A percentile compares a stretch with the other conserved stretches of the same genome.
These are phyloP conservation scores for Minunthozetes semirufus DNA, from an alignment of 2,888 invertebrate species.

Conservation along the genomic window DNA sequence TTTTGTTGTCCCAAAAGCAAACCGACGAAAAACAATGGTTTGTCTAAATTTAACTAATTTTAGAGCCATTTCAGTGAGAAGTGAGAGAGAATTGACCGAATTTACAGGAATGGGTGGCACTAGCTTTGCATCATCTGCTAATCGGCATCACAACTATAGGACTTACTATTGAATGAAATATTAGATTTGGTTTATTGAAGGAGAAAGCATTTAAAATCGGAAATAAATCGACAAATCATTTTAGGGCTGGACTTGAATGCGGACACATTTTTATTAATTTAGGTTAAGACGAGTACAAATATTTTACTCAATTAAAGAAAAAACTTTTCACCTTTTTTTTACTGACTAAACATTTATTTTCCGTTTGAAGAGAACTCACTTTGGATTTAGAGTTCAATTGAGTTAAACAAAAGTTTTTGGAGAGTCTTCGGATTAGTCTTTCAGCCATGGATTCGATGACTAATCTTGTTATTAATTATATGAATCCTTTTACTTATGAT, in stretches of 20 bases:
- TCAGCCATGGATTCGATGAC: not conserved
- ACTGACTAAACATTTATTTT: not conserved
- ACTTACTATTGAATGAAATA: not conserved
- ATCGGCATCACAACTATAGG: not conserved
- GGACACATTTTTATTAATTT: slow-evolving; percentile 10
- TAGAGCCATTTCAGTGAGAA: too few species aligned
- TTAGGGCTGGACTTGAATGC: not conserved
- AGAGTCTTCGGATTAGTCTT: not conserved
- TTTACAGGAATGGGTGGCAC: slow-evolving; percentile 7
- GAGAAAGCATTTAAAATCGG: slow-evolving; percentile 5
- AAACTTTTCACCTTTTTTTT: not conserved
- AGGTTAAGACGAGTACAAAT: slow-evolving; percentile 18
- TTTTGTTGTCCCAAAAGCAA: slow-evolving; percentile 2
- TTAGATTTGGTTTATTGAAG: not conserved
- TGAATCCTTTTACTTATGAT: not conserved
- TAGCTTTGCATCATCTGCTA: not conserved
- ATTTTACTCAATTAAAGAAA: not conserved
- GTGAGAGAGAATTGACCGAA: slow-evolving; percentile 1
- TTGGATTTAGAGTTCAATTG: not conserved
- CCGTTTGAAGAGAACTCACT: not conserved
- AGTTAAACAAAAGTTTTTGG: not conserved
- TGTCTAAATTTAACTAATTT: not conserved
- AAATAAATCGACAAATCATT: not conserved
- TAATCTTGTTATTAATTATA: not conserved
- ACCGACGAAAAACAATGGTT: not conserved